Evolutionary conservation across 2,888 invertebrate species (phyloP), one percentile per base, ranked within the genome.

Genomic region (Sphaerophoria rueppellii): DNA sequence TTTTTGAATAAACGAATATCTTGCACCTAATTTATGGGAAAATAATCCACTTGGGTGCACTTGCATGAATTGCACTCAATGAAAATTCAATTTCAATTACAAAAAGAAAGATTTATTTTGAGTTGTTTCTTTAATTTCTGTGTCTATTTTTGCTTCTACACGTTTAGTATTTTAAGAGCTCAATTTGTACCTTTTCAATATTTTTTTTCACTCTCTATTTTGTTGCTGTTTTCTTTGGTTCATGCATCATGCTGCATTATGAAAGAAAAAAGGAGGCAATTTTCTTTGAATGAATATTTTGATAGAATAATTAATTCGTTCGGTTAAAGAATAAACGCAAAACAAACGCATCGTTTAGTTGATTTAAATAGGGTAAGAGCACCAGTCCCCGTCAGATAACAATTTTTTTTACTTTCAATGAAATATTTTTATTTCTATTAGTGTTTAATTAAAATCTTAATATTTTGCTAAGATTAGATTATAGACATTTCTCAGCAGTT

Each of bases 11-110:
- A 24, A 24, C 24, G 24, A 24, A 24, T 24, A 24, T 24, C 24
- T 75, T 79, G 65, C 24, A 54, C 61, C 72, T 69, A 46, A 65
- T 80, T 70, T 48, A 76, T 67, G 61, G 72, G 80, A 65, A 85
- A 76, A 85, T 85, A 80, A 85, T 80, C 61, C 69, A 24, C 43
- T n/a, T 12, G 9, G 37, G 43, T 46, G 43, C 43, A 43, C 12
- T 9, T 43, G 43, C 11, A 40, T 40, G 4, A 48, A 63, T 46
- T 34, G 46, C 48, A 54, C 54, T 67, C 54, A 67, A 67, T 67
- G 67, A 67, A 67, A 65, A 65, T 35, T 67, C 65, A 50, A 67
- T 67, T 67, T 40, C 48, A 34, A 32, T 40, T 67, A 40, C 52
- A 54, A 24, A 24, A 6, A 35, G 24, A 50, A 0, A 14, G 11